Evolutionary conservation across 1,140 invertebrate species (phyloP).

Genomic region (Pseudobourletiella spinata): DNA sequence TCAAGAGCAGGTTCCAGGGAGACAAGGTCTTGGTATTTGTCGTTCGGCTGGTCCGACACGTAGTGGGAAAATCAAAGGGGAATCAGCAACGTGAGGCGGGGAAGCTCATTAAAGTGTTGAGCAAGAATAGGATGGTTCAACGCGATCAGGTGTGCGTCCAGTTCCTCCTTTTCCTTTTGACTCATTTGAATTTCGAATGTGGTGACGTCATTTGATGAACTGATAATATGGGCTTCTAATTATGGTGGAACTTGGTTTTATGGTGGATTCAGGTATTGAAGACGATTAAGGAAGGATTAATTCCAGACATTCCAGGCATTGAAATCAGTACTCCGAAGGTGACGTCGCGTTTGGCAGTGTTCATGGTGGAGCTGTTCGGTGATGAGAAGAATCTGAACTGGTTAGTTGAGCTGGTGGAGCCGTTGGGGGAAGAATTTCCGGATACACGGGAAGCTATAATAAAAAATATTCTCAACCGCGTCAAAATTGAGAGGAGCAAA

Average conservation of each 20-base stretch:
- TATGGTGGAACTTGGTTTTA: too few relatives aligned
- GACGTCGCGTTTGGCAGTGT: conserved; percentile 20
- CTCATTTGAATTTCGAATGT: too few relatives aligned
- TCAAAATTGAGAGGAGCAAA: too few relatives aligned
- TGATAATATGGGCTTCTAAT: too few relatives aligned
- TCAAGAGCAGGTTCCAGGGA: conserved; percentile 25
- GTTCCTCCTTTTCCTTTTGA: too few relatives aligned
- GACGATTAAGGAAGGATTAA: conserved; percentile 20
- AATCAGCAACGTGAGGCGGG: conserved; percentile 27
- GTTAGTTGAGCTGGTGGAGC: conserved; percentile 20
- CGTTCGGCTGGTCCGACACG: conserved; percentile 24
- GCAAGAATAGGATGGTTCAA: not conserved
- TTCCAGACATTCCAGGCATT: conserved; percentile 31
- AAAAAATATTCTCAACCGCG: conserved; percentile 11
- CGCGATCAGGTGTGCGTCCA: not conserved
- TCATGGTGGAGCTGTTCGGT: conserved; percentile 27
- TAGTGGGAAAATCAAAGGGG: conserved; percentile 29
- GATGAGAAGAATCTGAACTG: conserved; percentile 28
- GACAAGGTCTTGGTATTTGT: conserved; percentile 22
- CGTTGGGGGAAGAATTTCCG: conserved; percentile 3
- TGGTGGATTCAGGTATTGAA: conserved; percentile 22
- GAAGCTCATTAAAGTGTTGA: conserved; percentile 19
- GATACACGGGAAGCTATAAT: conserved; percentile 8
- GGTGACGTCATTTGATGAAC: too few relatives aligned
- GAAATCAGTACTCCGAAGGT: conserved; percentile 31